Percentiles rank a stretch among this genome's conserved stretches.
Conservation (phyloP, 2,888 invertebrate genomes). For the Theretra japonica region DNA sequence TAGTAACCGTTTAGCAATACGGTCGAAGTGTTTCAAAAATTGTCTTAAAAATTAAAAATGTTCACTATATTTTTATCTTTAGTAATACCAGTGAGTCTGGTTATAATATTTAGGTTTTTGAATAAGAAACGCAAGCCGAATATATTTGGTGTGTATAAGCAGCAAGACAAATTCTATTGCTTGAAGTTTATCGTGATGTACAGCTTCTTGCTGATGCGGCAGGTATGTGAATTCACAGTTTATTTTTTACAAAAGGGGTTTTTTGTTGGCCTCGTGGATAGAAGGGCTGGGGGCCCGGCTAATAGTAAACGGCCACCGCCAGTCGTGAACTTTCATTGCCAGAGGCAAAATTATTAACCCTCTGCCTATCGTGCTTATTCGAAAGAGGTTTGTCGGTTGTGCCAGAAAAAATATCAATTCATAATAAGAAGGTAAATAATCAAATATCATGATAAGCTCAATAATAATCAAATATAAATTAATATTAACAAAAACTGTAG, state of each 20-base stretch:
- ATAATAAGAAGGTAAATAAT: too few species aligned
- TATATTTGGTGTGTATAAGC: conserved; percentile 81
- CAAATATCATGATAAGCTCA: too few species aligned
- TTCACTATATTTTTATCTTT: conserved; percentile 54
- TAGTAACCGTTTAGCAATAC: conserved; percentile 7
- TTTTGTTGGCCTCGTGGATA: too few species aligned
- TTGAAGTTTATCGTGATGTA: conserved; percentile 81
- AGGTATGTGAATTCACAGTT: conserved; percentile 66
- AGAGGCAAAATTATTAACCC: too few species aligned
- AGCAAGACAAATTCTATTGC: conserved; percentile 78
- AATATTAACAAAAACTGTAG: too few species aligned
- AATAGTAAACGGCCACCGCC: too few species aligned
- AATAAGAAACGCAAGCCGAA: conserved; percentile 67
- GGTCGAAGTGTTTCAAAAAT: neutral
- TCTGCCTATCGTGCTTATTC: too few species aligned
- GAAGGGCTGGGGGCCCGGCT: too few species aligned
- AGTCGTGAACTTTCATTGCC: too few species aligned
- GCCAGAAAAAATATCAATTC: too few species aligned
- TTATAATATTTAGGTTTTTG: conserved; percentile 63
- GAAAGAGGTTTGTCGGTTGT: too few species aligned
- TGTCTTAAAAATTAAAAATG: conserved; percentile 48
- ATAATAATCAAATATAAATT: too few species aligned
- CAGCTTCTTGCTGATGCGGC: conserved; percentile 64
- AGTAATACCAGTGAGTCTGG: conserved; percentile 55
- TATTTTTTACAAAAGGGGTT: neutral